These are phyloP conservation scores for Plagodis dolabraria DNA, from an alignment of 2,888 invertebrate genomes.

Conservation along the genomic window DNA sequence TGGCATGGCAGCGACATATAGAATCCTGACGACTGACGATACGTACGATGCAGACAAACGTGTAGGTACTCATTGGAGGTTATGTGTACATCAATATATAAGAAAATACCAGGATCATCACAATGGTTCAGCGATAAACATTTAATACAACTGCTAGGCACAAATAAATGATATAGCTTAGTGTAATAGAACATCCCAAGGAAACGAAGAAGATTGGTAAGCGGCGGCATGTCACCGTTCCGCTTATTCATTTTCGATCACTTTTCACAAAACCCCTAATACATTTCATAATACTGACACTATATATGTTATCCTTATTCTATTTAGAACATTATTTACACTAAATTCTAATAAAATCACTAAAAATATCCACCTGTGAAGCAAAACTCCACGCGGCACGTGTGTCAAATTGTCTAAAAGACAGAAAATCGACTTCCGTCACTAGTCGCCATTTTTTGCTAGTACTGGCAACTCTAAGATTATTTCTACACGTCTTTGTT, in stretches of 20 bases:
- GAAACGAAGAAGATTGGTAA: slow-evolving; percentile 25
- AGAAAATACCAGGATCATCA: too few relatives aligned
- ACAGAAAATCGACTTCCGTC: slow-evolving; percentile 70
- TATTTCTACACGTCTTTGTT: too few relatives aligned
- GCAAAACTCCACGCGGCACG: slow-evolving; percentile 84
- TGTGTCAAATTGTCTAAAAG: slow-evolving; percentile 82
- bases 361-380: slow-evolving; percentile 77
- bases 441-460: slow-evolving; percentile 63
- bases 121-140: too few relatives aligned
- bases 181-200: neutral
- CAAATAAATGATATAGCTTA: too few relatives aligned
- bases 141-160: too few relatives aligned
- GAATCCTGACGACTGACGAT: too few relatives aligned
- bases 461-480: slow-evolving; percentile 48
- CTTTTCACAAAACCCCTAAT: slow-evolving; percentile 61
- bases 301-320: slow-evolving; percentile 42
- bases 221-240: slow-evolving; percentile 61
- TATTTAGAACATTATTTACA: slow-evolving; percentile 49
- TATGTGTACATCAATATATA: too few relatives aligned
- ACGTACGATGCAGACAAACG: too few relatives aligned
- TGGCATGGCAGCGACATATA: too few relatives aligned
- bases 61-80: too few relatives aligned
- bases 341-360: slow-evolving; percentile 52
- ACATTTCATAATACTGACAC: slow-evolving; percentile 54
- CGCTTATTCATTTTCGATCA: slow-evolving; percentile 42